Evolutionary conservation across 2,888 invertebrate species (phyloP).

Genomic region (Yponomeuta plumbellus): DNA sequence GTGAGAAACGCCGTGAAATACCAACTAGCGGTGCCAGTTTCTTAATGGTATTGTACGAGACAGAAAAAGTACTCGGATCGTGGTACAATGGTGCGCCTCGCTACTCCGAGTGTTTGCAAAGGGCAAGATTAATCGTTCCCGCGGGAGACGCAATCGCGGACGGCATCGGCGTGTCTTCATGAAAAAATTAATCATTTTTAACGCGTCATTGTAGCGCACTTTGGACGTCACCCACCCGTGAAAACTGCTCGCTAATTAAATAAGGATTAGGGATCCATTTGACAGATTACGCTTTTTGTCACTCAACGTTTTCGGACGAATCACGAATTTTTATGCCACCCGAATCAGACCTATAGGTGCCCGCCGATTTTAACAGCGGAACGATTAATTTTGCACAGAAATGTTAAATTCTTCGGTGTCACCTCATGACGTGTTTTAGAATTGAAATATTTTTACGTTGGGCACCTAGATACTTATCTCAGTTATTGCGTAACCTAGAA

Average conservation of each 20-base stretch:
- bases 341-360: background rate
- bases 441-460: background rate
- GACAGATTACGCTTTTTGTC: conserved; percentile 66
- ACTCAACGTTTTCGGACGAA: conserved; percentile 41
- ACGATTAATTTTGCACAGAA: conserved; percentile 49
- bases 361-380: background rate
- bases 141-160: conserved; percentile 50
- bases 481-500: conserved; percentile 31
- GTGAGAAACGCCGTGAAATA: conserved; percentile 49
- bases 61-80: conserved; percentile 70
- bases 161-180: conserved; percentile 47
- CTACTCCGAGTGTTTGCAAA: conserved; percentile 44
- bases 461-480: background rate
- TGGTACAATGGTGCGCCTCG: conserved; percentile 50
- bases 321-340: conserved; percentile 44
- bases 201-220: conserved; percentile 65
- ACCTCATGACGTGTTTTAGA: background rate
- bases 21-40: conserved; percentile 73
- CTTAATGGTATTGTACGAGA: conserved; percentile 71
- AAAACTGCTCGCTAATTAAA: conserved; percentile 69
- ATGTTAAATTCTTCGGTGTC: background rate
- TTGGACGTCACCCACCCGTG: conserved; percentile 55
- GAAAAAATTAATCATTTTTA: conserved; percentile 73
- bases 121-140: conserved; percentile 72
- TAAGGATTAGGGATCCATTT: conserved; percentile 67